Conservation (phyloP, 92 coral and sea anemone species). For the Heliopora coerulea region DNA sequence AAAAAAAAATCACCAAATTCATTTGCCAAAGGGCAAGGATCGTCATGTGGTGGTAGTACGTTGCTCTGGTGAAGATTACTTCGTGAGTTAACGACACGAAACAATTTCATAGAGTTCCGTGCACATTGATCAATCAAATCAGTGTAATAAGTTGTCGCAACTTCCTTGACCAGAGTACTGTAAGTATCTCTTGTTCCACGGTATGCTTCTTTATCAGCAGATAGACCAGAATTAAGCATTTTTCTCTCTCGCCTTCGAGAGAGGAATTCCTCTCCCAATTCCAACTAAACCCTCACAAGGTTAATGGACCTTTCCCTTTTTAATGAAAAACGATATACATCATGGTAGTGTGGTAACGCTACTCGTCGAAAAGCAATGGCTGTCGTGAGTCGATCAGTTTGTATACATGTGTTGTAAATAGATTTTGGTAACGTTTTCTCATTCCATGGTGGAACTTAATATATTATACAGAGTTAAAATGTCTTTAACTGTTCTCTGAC, state of each 20-base stretch:
- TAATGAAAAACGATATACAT: no score
- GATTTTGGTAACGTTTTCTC: no score
- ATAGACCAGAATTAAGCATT: constrained; percentile 17
- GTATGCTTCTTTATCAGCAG: constrained; percentile 2
- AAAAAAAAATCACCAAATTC: not conserved
- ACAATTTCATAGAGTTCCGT: constrained; percentile 35
- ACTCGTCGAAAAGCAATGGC: no score
- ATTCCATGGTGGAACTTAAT: no score
- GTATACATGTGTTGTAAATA: no score
- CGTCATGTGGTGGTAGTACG: not conserved
- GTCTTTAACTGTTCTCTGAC: no score
- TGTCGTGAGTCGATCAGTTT: no score
- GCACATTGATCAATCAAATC: constrained; percentile 41
- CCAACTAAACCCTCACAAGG: no score
- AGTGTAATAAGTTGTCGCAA: constrained; percentile 14
- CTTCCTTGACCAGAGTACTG: constrained; percentile 27
- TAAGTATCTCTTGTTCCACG: constrained; percentile 5
- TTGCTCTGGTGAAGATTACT: not conserved
- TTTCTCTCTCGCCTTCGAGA: constrained; percentile 28
- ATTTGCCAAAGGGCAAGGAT: not conserved
- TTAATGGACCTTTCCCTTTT: no score
- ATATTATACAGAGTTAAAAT: no score
- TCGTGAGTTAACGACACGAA: constrained; percentile 3
- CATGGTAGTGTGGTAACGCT: no score
- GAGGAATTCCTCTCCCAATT: no score